Evolutionary conservation across 2,113 vertebrate genomes (phyloP), one percentile per base, ranked within the genome.

Genomic region (Actinemys pallida): DNA sequence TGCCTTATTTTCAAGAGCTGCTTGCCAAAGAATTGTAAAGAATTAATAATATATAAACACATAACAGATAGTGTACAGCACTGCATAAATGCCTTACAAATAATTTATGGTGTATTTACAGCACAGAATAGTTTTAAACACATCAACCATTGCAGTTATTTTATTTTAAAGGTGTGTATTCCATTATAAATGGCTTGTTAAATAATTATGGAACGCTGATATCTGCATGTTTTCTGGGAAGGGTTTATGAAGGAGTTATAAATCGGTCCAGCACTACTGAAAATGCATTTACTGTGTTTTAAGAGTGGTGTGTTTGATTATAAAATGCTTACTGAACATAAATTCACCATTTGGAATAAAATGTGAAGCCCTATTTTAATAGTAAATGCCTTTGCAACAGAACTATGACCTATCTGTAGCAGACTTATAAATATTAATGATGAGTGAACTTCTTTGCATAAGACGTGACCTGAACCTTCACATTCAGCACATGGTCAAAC

Each of bases 41-140:
- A 91, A 83, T 88, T 89, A 83, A 83, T 91, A 88, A 65, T 87
- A 81, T 82, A 87, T 25, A 81, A 91, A 54, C 27, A 42, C 13
- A 45, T 6, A 42, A n/a, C 16, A 90, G 81, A 54, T 6, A 86
- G 12, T 39, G 45, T 24, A 39, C 19, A 83, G 2, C 19, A n/a
- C 4, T 29, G 31, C 8, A 83, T 54, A 90, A 90, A 92, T 62
- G 91, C 4, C 35, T 87, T 76, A 50, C 54, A 94, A 91, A 81
- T 59, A 92, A 88, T 91, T 93, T 93, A 94, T 94, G 5, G 29
- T 78, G 8, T 92, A 91, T 94, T 96, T 93, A 86, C 10, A 93
- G 79, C 6, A 94, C 88, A 90, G 56, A 52, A 79, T 10, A 89
- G 10, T 96, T 95, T 83, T 69, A 93, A 72, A 87, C 39, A 94